These are phyloP conservation scores for Albula goreensis DNA, from an alignment of 2,113 vertebrate genomes.

Conservation along the genomic window DNA sequence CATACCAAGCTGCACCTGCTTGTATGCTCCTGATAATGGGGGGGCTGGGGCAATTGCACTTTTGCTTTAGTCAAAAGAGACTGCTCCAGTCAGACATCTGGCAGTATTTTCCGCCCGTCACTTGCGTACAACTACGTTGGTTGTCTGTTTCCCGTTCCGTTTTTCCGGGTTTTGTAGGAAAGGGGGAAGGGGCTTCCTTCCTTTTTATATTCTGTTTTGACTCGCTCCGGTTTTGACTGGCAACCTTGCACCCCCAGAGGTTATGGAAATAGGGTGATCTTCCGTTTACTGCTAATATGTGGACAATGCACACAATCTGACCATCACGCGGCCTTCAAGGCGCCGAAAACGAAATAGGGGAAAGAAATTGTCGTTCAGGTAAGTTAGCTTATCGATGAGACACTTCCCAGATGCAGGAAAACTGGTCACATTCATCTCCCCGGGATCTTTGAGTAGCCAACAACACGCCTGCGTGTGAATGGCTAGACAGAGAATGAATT, in stretches of 20 bases:
- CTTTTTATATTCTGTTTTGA: neutral
- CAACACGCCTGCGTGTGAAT: neutral
- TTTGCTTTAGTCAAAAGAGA: neutral
- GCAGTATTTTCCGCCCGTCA: neutral
- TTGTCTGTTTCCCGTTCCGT: neutral
- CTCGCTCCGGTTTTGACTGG: constrained; percentile 1
- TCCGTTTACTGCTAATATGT: neutral
- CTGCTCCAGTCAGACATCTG: neutral
- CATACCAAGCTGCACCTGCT: too few species aligned
- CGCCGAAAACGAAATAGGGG: constrained; percentile 1
- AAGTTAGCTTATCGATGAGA: neutral
- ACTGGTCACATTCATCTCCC: neutral
- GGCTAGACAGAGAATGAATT: neutral
- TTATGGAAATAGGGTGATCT: constrained; percentile 3
- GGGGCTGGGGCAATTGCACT: too few species aligned
- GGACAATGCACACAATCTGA: neutral
- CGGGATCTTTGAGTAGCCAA: neutral
- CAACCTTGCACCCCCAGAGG: neutral
- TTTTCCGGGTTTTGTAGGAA: constrained; percentile 1
- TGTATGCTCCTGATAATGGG: too few species aligned
- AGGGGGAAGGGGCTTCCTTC: neutral
- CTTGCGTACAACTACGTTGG: neutral
- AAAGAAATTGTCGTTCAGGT: neutral
- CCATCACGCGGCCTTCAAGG: neutral
- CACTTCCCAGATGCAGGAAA: neutral